phyloP scores from a whole-genome alignment of 2,797 vertebrate species.

The Sebastes hubbsi region DNA sequence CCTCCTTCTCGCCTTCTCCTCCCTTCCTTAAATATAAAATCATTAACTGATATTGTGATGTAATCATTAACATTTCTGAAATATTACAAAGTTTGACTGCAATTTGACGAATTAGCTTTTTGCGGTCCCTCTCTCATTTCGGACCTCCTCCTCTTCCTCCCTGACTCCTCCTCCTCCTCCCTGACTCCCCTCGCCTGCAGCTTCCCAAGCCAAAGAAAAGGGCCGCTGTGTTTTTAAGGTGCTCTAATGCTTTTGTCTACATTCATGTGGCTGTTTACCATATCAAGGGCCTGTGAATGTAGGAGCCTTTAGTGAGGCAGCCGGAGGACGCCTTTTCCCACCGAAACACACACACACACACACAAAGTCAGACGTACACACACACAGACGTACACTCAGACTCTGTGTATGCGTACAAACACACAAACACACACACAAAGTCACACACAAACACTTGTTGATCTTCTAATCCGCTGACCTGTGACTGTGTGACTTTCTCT shows the following conservation, averaged over 20 bases:
- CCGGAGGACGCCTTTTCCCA: conserved; percentile 69
- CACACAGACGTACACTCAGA: not conserved
- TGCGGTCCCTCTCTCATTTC: not conserved
- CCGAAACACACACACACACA: conserved; percentile 53
- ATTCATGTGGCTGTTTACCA: conserved; percentile 77
- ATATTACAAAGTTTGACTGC: not conserved
- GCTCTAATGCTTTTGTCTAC: conserved; percentile 71
- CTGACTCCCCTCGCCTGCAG: conserved; percentile 19
- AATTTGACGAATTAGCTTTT: not conserved
- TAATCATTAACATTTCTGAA: not conserved
- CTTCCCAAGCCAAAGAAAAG: conserved; percentile 68
- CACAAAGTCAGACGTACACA: conserved; percentile 10
- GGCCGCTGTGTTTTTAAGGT: conserved; percentile 67
- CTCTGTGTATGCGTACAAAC: not conserved
- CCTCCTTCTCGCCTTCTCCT: not conserved
- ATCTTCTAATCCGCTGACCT: conserved; percentile 59
- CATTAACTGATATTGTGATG: not conserved
- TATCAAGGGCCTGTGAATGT: conserved; percentile 76
- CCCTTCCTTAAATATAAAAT: not conserved
- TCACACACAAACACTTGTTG: conserved; percentile 66
- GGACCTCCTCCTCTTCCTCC: not conserved
- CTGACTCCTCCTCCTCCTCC: not conserved
- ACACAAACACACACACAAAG: conserved; percentile 14
- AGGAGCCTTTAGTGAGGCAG: conserved; percentile 59
- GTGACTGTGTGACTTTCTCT: conserved; percentile 26